These are phyloP conservation scores for Echinometra lucunter DNA, from an alignment of 53 echinoderm and acorn worm species.

Conservation along the genomic window DNA sequence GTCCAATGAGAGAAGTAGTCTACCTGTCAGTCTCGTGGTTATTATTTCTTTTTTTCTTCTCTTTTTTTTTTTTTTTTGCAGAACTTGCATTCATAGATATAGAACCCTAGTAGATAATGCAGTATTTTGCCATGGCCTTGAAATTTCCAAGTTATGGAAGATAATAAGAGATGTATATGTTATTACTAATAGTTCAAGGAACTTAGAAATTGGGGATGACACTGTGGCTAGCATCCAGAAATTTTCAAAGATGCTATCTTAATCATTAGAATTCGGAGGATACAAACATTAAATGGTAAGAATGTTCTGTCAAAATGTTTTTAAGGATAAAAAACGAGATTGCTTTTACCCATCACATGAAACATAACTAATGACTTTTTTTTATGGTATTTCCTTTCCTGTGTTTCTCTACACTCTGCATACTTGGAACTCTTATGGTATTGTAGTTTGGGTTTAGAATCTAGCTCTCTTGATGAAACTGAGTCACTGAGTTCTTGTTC, in stretches of 20 bases:
- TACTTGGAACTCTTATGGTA: not conserved
- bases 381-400: conserved; percentile 9
- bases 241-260: not conserved
- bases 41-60: not conserved
- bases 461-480: not conserved
- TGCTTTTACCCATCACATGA: not conserved
- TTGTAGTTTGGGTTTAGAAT: not conserved
- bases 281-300: too few relatives aligned
- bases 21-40: not conserved
- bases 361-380: not conserved
- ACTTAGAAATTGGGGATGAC: not conserved
- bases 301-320: too few relatives aligned
- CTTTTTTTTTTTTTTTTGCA: not conserved
- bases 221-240: not conserved
- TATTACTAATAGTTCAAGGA: not conserved
- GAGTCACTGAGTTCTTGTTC: conserved; percentile 8
- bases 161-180: not conserved
- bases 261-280: not conserved
- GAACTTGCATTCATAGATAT: not conserved
- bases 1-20: not conserved
- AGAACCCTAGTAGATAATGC: not conserved
- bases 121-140: not conserved
- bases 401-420: conserved; percentile 8
- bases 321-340: not conserved
- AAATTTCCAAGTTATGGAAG: not conserved